Conservation (phyloP, 1,140 invertebrate genomes). For the Frieseomelitta varia region DNA sequence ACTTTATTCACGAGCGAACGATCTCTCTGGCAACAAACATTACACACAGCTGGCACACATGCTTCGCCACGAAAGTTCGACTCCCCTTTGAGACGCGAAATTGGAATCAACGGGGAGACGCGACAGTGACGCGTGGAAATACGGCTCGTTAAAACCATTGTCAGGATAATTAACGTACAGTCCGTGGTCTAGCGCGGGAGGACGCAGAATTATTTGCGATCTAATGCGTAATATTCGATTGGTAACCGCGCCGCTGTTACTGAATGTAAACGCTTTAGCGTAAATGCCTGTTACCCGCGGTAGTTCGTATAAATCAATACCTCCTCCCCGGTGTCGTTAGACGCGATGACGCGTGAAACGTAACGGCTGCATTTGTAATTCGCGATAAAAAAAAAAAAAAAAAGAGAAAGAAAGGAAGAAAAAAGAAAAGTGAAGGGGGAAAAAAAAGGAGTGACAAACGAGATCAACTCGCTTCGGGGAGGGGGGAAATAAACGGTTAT, state of each 20-base stretch:
- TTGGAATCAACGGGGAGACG: background rate
- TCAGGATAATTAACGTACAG: background rate
- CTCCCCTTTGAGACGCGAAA: background rate
- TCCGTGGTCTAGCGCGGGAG: background rate
- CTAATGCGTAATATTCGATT: conserved; percentile 6
- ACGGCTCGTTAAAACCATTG: background rate
- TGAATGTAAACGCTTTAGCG: background rate
- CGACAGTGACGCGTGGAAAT: background rate
- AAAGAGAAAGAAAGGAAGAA: background rate
- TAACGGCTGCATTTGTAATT: background rate
- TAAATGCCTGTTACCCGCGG: background rate
- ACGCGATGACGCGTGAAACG: conserved; percentile 7
- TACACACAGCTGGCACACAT: background rate
- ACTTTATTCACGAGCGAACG: background rate
- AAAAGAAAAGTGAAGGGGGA: background rate
- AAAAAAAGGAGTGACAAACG: background rate
- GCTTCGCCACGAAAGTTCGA: background rate
- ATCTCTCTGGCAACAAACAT: background rate
- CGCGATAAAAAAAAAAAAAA: background rate
- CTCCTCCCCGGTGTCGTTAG: background rate
- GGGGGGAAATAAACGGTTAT: background rate
- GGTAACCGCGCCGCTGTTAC: background rate
- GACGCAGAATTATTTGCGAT: background rate
- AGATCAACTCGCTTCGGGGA: background rate
- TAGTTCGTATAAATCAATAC: conserved; percentile 3